Base-by-base conservation (phyloP, 2,113 vertebrate genomes). In the Microtus oregoni region DNA sequence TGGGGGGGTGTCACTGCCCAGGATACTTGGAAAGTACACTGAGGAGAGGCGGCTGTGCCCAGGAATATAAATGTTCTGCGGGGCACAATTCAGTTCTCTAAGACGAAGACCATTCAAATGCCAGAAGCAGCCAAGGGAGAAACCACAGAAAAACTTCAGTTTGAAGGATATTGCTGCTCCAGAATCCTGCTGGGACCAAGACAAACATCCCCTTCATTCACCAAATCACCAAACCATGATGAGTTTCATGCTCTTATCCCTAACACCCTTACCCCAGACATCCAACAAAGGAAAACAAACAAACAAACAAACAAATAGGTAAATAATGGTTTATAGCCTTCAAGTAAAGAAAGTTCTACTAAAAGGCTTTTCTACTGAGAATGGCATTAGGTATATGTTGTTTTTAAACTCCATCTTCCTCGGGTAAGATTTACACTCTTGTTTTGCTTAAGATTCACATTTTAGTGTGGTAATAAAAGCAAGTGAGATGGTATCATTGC, bases 361-460 rank as follows among this genome's bases (percentile, higher is more conserved):
- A 7, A 44, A 68, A 35, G 26, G 28, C 63, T 95, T 88, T 97
- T 63, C 86, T 96, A 86, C 89, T 97, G 93, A 97, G 92, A 98
- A 96, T 68, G 92, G 77, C 94, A 81, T 93, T 97, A 97, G 94
- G 96, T 63, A 47, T 92, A 87, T 92, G 86, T 96, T 97, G 82
- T 95, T 97, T 82, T 98, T 98, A 97, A 98, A 96, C 94, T 95
- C 94, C 93, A 97, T 91, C 73, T 89, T 97, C 94, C 97, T 97
- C 97, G 83, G 95, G 75, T 97, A 97, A 98, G 98, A 99, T 98
- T 98, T 98, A 98, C 98, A 97, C 94, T 98, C 98, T 98, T 99
- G 97, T 98, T 98, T 98, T 99, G 97, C 97, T 98, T 98, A 98
- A 98, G 97, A 98, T 97, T 98, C 98, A 98, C 97, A 98, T 98